These are phyloP conservation scores for Pseudococcus jackbeardsleyi DNA, from an alignment of 2,888 invertebrate genomes.

Conservation along the genomic window DNA sequence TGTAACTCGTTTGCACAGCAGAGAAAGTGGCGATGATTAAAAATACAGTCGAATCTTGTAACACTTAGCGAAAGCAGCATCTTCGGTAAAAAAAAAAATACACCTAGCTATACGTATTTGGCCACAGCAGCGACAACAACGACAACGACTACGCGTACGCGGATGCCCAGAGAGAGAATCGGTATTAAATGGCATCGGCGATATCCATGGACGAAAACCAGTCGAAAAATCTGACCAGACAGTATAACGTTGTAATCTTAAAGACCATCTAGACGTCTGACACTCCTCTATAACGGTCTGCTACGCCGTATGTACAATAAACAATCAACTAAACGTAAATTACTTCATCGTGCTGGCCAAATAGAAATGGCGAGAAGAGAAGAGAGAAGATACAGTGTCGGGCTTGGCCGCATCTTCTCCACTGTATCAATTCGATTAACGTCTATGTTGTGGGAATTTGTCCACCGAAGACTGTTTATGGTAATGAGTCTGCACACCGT, in stretches of 20 bases:
- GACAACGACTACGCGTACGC: background rate
- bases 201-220: conserved; percentile 20
- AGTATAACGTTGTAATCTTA: conserved; percentile 47
- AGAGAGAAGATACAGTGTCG: background rate
- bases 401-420: background rate
- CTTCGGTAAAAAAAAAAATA: background rate
- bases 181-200: conserved; percentile 15
- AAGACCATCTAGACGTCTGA: conserved; percentile 49
- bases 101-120: background rate
- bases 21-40: conserved; percentile 45
- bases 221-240: conserved; percentile 45
- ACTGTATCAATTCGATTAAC: conserved; percentile 12
- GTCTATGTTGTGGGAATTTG: conserved; percentile 5
- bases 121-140: background rate
- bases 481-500: background rate
- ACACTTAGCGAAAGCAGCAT: conserved; percentile 50
- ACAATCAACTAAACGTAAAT: conserved; percentile 47
- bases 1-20: conserved; percentile 5
- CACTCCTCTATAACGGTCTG: conserved; percentile 46
- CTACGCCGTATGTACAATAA: background rate
- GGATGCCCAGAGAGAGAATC: background rate
- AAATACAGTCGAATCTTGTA: conserved; percentile 44
- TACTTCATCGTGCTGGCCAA: conserved; percentile 5
- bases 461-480: conserved; percentile 19
- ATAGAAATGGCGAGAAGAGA: background rate